phyloP scores from a whole-genome alignment of 2,113 vertebrate species.

The Lichenostomus cassidix region DNA sequence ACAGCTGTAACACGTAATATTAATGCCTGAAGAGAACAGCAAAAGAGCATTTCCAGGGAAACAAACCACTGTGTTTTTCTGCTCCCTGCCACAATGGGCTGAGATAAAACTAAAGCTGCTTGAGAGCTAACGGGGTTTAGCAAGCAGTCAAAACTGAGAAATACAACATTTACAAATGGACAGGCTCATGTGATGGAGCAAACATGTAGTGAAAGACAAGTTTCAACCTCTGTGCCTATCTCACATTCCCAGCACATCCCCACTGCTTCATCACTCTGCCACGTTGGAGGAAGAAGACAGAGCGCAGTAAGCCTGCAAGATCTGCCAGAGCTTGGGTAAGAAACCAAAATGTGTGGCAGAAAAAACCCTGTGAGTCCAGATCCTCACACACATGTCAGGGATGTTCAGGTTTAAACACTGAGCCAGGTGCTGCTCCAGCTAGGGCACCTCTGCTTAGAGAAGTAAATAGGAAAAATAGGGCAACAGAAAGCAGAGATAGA shows the following conservation, averaged over 20 bases:
- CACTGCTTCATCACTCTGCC: not conserved
- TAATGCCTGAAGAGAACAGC: conserved; percentile 18
- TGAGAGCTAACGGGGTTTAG: not conserved
- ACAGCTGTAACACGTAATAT: conserved; percentile 39
- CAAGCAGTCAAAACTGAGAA: conserved; percentile 36
- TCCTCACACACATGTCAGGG: not conserved
- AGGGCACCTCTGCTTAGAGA: not conserved
- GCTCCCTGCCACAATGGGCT: not conserved
- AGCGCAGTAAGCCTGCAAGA: not conserved
- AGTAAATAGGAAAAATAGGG: not conserved
- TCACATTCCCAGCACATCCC: not conserved
- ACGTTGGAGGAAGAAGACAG: not conserved
- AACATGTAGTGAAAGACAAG: not conserved
- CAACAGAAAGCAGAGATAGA: not conserved
- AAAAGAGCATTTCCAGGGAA: conserved; percentile 42
- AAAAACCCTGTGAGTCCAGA: rapidly evolving
- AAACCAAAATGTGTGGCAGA: not conserved
- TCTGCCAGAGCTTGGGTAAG: not conserved
- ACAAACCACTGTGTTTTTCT: not conserved
- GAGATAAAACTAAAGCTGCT: not conserved
- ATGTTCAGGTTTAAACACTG: not conserved
- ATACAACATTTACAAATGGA: not conserved
- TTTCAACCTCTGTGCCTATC: not conserved
- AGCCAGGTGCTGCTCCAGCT: not conserved
- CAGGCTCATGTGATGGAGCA: not conserved